Evolutionary conservation across 1,140 invertebrate genomes (phyloP), one percentile per base, ranked within the genome.

Genomic region (Zaprionus kolodkinae): DNA sequence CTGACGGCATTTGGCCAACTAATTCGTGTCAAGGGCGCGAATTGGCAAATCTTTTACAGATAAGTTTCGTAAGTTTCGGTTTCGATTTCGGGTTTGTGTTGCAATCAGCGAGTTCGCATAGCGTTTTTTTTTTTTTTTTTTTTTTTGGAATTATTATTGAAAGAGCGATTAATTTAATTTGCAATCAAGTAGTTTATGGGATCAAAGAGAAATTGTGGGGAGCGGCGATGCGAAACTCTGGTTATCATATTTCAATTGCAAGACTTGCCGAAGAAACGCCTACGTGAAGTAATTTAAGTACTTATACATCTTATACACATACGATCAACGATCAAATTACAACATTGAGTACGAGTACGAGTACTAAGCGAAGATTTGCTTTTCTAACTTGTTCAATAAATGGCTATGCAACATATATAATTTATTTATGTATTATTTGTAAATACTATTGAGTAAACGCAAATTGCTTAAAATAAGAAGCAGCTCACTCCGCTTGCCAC

Each of bases 321-420:
- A 52, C 52, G 72, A 72, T 79, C 74, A 87, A 87, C 77, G 84
- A 88, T 88, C 79, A 88, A 88, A 88, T 88, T 88, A 88, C 84
- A 88, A 88, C 84, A 88, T 89, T 83, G 80, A 88, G 76, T 87
- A 87, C 85, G 72, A 73, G 61, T 78, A 78, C 76, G 78, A 87
- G 71, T 76, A 81, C 85, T 88, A 88, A 84, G 78, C 85, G 79
- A 86, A 87, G 71, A 86, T 82, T 85, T 72, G 83, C 83, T 78
- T 87, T 62, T 77, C 84, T 88, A 87, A 88, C 70, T 76, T 48
- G n/a, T 69, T 76, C 64, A 74, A 74, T 71, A 56, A 86, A 78
- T 87, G 79, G 65, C 84, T 87, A 87, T 88, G 84, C 80, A 78
- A 89, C 77, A 81, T 78, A 56, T 75, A 86, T 61, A 71, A 79